A percentile compares a stretch with the other conserved stretches of the same genome.
Conservation (phyloP, 2,888 invertebrate genomes). For the Netelia inedita region DNA sequence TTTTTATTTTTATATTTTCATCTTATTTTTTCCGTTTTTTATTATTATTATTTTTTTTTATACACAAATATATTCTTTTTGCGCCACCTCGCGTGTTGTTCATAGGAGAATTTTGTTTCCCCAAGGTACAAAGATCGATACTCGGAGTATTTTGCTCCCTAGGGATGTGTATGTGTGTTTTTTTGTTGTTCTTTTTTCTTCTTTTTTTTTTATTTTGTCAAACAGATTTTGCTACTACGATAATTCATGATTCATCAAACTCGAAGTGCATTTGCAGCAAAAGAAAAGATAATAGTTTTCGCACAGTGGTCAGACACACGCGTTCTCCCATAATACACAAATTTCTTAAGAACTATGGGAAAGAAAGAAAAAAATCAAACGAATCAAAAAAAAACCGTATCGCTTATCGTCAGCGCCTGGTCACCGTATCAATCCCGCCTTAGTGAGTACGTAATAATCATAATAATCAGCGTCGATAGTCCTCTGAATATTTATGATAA, state of each 20-base stretch:
- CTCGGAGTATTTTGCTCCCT: slow-evolving; percentile 55
- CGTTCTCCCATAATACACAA: background rate
- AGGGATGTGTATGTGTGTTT: background rate
- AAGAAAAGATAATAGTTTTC: slow-evolving; percentile 23
- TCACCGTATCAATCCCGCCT: slow-evolving; percentile 66
- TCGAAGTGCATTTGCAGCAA: slow-evolving; percentile 41
- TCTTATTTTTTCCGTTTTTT: too few relatives aligned
- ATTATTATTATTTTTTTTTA: too few relatives aligned
- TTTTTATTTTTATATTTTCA: slow-evolving; percentile 49
- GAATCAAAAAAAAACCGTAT: slow-evolving; percentile 43
- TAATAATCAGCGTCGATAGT: slow-evolving; percentile 57
- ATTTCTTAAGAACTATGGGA: slow-evolving; percentile 30
- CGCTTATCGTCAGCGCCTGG: slow-evolving; percentile 65
- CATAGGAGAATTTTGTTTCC: slow-evolving; percentile 56
- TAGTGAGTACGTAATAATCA: slow-evolving; percentile 44
- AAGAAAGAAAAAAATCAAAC: slow-evolving; percentile 23
- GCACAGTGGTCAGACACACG: slow-evolving; percentile 60
- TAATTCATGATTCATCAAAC: slow-evolving; percentile 40
- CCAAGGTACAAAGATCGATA: slow-evolving; percentile 64
- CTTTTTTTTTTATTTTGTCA: slow-evolving; percentile 25
- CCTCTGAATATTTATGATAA: slow-evolving; percentile 60
- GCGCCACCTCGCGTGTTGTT: slow-evolving; percentile 69
- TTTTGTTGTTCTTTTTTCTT: slow-evolving; percentile 13
- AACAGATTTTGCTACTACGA: slow-evolving; percentile 8
- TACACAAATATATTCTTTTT: slow-evolving; percentile 24